Conservation (phyloP, 2,113 vertebrate genomes). For the Microtus montanus region DNA sequence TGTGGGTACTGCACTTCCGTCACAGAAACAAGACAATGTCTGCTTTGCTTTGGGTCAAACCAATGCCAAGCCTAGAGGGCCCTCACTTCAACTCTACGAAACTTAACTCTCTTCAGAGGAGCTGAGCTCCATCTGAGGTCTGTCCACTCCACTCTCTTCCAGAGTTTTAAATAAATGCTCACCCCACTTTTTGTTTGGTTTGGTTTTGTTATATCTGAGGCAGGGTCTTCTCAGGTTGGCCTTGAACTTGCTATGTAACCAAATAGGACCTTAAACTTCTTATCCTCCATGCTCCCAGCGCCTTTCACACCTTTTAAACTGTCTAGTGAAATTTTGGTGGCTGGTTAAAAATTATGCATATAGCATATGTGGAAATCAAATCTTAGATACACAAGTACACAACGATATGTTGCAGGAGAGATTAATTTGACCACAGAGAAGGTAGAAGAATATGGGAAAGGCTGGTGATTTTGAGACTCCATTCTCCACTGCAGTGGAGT, state of each 20-base stretch:
- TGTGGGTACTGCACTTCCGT: background rate
- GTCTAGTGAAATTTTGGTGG: background rate
- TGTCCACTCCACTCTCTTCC: background rate
- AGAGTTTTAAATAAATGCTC: background rate
- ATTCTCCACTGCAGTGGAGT: accelerated
- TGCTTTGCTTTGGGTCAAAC: background rate
- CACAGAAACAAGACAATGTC: background rate
- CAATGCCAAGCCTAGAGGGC: background rate
- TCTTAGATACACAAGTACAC: too few species aligned
- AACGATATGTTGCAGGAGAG: background rate
- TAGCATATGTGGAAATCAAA: background rate
- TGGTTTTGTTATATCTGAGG: background rate
- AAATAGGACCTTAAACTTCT: background rate
- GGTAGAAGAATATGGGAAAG: background rate
- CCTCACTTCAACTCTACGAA: background rate
- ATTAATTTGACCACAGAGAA: background rate
- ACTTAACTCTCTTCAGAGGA: background rate
- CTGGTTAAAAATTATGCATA: background rate
- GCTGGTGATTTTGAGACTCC: background rate
- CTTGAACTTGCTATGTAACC: background rate
- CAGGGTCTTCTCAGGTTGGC: background rate
- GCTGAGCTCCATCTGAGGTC: background rate
- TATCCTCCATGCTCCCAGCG: too few species aligned
- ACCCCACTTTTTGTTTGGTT: background rate
- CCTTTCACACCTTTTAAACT: background rate